Evolutionary conservation across 2,888 invertebrate genomes (phyloP).

Genomic region (Heliconius ismenius): DNA sequence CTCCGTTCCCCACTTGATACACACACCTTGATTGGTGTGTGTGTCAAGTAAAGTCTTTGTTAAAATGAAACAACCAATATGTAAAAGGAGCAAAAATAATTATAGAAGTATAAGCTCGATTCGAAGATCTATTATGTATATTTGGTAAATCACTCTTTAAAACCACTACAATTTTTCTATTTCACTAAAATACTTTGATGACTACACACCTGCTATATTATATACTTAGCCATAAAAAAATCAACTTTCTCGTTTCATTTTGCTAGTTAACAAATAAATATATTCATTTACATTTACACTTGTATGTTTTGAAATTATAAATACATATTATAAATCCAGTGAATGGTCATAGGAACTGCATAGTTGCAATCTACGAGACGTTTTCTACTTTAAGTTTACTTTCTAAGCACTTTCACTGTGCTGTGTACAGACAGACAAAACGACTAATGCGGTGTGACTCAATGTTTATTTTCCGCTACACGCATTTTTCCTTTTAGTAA

Average conservation of each 20-base stretch:
- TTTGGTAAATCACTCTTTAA: neutral
- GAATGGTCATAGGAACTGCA: conserved; percentile 39
- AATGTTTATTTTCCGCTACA: conserved; percentile 42
- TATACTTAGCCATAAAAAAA: conserved; percentile 4
- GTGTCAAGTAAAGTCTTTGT: too few relatives aligned
- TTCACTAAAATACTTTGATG: too few relatives aligned
- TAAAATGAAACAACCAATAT: too few relatives aligned
- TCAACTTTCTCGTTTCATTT: conserved; percentile 13
- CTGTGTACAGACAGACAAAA: conserved; percentile 43
- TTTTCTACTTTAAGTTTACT: conserved; percentile 43
- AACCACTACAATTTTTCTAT: neutral
- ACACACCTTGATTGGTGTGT: too few relatives aligned
- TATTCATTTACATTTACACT: conserved; percentile 17
- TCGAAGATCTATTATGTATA: neutral
- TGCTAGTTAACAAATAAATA: conserved; percentile 8
- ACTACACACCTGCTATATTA: neutral
- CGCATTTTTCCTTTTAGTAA: conserved; percentile 39
- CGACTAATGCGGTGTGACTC: conserved; percentile 38
- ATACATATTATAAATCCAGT: conserved; percentile 17
- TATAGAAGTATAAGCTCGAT: neutral
- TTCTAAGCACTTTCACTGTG: conserved; percentile 48
- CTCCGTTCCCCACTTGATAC: too few relatives aligned
- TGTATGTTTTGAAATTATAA: conserved; percentile 16
- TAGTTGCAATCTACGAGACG: conserved; percentile 40
- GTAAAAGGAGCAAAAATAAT: too few relatives aligned